phyloP scores from a whole-genome alignment of 1,140 invertebrate genomes.

The Steinernema khuongi region DNA sequence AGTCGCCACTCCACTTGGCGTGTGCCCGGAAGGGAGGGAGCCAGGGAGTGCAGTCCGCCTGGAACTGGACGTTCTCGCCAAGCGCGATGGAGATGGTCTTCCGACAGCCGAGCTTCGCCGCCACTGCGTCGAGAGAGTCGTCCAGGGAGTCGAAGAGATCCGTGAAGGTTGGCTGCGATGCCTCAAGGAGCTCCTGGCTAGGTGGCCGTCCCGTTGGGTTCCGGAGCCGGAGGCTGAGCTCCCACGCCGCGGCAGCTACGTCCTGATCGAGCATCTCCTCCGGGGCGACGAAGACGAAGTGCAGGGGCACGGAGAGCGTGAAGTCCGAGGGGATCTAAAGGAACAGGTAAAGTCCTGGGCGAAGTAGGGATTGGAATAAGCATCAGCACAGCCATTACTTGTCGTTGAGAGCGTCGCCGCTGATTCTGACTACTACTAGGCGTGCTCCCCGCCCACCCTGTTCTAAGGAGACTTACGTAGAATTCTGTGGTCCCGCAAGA shows the following conservation, averaged over 20 bases:
- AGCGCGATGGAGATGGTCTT: neutral
- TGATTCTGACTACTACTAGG: too few species aligned
- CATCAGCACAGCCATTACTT: too few species aligned
- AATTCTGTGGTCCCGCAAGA: neutral
- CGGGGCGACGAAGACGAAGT: neutral
- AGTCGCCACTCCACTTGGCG: neutral
- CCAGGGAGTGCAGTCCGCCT: neutral
- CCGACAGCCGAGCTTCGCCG: neutral
- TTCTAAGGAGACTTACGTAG: neutral
- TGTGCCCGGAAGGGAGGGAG: neutral
- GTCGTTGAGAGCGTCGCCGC: too few species aligned
- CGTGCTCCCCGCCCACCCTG: too few species aligned
- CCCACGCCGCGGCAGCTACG: neutral
- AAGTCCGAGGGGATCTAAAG: neutral
- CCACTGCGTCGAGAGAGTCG: neutral
- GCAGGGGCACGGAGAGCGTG: neutral
- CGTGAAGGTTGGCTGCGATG: neutral
- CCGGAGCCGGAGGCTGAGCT: neutral
- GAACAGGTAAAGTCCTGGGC: neutral
- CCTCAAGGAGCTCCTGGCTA: neutral
- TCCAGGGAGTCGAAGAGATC: neutral
- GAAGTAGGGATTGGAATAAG: neutral
- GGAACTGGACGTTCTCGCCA: neutral
- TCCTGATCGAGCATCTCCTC: neutral
- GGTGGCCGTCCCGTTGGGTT: neutral